Base-by-base conservation (phyloP, 2,113 vertebrate genomes). In the Apteryx owenii region DNA sequence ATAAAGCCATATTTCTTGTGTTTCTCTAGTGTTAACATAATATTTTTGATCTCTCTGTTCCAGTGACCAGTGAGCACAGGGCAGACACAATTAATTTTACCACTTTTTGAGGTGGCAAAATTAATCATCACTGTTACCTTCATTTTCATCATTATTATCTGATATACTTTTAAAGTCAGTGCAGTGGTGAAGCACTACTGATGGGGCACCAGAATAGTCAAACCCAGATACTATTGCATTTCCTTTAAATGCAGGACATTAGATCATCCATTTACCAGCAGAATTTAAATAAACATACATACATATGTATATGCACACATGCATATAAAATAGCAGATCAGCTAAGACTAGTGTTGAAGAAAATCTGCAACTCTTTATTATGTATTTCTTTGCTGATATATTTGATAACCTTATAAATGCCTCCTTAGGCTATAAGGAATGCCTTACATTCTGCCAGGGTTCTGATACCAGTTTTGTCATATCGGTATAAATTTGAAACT, bases 401-500 rank as follows among this genome's bases (percentile, higher is more conserved):
- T 36, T 23, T 75, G 44, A 73, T 71, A 29, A 18, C 29, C n/a
- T 78, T 61, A 14, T 54, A 81, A 61, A 81, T 78, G 13, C 11
- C 23, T 62, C 95, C 38, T 78, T 68, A 75, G 13, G 23, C 4
- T 7, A 28, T 58, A 85, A 66, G 10, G 5, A 66, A 73, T 46
- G 61, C 5, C 10, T 80, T 73, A 42, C 11, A 19, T 31, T 64
- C 4, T 71, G 12, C 48, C 33, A 38, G 11, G 18, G 36, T 26
- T 36, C 16, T 5, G 3, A 61, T 14, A 61, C 0, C 5, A 68
- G 1, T 4, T 62, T 42, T 61, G 53, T 53, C 13, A 17, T 56
- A 60, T 77, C 76, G 88, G 81, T 68, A 56, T 50, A 72, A 51
- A 51, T 40, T 51, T 65, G 20, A 73, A 64, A 44, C 10, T 66